A percentile compares a stretch with the other conserved stretches of the same genome.
phyloP scores from a whole-genome alignment of 1,140 invertebrate genomes.

The Teleopsis dalmanni region DNA sequence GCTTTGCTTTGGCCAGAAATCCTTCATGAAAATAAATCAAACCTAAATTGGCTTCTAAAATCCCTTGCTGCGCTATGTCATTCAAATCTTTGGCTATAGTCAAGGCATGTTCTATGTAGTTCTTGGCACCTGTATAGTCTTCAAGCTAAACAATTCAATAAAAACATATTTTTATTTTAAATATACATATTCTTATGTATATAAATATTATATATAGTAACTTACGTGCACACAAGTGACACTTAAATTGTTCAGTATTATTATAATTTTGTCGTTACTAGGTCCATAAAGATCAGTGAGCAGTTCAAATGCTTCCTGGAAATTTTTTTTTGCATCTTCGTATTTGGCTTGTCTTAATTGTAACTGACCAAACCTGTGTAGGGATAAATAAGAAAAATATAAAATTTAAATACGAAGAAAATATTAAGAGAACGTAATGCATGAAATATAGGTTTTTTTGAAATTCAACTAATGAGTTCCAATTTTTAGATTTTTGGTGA shows the following conservation, averaged over 20 bases:
- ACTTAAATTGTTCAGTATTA: conserved; percentile 80
- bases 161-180: not conserved
- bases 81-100: conserved; percentile 55
- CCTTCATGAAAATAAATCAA: conserved; percentile 67
- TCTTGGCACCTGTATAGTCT: conserved; percentile 60
- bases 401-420: not conserved
- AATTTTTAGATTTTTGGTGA: too few species aligned
- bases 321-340: conserved; percentile 57
- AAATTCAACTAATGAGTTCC: too few species aligned
- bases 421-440: not conserved
- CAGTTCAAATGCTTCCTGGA: conserved; percentile 62
- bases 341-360: conserved; percentile 58
- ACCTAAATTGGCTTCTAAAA: conserved; percentile 77
- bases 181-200: not conserved
- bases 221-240: conserved; percentile 55
- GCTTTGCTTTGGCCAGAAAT: conserved; percentile 61
- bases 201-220: not conserved
- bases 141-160: conserved; percentile 41
- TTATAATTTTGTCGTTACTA: conserved; percentile 62
- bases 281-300: conserved; percentile 59
- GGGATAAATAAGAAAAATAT: conserved; percentile 22
- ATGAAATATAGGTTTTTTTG: too few species aligned
- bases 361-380: conserved; percentile 73
- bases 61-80: conserved; percentile 60
- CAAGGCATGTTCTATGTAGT: conserved; percentile 64